A percentile compares a stretch with the other conserved stretches of the same genome.
Conservation (phyloP, 2,113 vertebrate species). For the Miniopterus natalensis region DNA sequence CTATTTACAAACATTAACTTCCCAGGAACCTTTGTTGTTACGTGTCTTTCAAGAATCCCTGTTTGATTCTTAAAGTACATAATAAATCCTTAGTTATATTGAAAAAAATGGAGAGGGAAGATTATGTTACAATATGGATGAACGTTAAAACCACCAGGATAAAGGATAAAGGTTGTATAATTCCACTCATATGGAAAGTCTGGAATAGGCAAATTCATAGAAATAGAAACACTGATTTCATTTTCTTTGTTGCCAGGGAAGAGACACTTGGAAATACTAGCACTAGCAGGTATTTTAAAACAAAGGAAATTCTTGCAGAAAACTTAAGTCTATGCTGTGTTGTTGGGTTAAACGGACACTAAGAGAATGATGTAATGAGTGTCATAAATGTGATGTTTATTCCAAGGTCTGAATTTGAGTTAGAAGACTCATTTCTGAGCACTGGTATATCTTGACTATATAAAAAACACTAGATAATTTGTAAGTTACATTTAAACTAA, state of each 20-base stretch:
- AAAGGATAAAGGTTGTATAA: not conserved
- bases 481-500: not conserved
- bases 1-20: not conserved
- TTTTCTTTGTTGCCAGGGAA: not conserved
- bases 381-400: constrained; percentile 9
- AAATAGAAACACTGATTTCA: not conserved
- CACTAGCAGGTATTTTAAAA: not conserved
- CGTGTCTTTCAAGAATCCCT: not conserved
- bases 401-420: not conserved
- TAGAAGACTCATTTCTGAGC: not conserved
- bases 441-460: not conserved
- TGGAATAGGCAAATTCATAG: not conserved
- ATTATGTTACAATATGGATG: not conserved
- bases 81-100: too few relatives aligned
- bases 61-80: not conserved
- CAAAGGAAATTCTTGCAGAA: constrained; percentile 24
- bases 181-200: not conserved
- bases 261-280: not conserved
- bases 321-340: not conserved
- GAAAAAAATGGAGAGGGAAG: not conserved
- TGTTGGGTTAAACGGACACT: constrained; percentile 54
- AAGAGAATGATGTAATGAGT: not conserved
- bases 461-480: not conserved
- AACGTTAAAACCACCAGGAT: not conserved
- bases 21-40: not conserved